Base-by-base conservation (phyloP, 2,113 vertebrate species). In the Muscicapa adusta region DNA sequence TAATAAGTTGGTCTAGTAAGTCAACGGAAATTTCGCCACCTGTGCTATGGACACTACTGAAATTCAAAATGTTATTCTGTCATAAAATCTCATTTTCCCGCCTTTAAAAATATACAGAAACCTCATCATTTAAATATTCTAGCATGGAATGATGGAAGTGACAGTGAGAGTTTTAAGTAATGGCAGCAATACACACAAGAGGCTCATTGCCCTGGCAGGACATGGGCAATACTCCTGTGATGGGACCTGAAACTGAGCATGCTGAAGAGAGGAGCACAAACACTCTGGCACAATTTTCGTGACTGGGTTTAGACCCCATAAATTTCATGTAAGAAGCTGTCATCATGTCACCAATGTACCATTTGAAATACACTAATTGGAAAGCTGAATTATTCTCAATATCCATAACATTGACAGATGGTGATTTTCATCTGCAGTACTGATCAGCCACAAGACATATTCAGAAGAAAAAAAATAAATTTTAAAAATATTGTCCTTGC, bases 181-280 rank as follows among this genome's bases (percentile, higher is more conserved):
- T 15, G 13, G 29, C 40, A 60, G 24, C n/a, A 66, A 28, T 8
- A 43, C 2, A 6, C 15, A 61, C 1, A 8, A 11, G 28, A 66
- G 28, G 28, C 26, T 71, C 36, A 23, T 3, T 57, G 34, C 7
- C 28, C 14, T 42, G 38, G 25, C 12, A 88, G 85, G 78, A 53
- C 45, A 54, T 1, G 10, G 50, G 18, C 54, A 67, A 5, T 9
- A 43, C 8, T 25, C 8, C 3, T 3, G 0, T 2, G 3, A 58
- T 6, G 14, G 22, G 12, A 40, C 18, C 34, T 13, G 28, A 58
- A 57, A 48, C 20, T 10, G 8, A 61, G 16, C 51, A 31, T 6
- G 20, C 18, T 73, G 19, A 57, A 57, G 14, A 72, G 22, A 43
- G 15, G 7, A 78, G 34, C 57, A 85, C 12, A 70, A 85, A 67